phyloP scores from a whole-genome alignment of 2,113 vertebrate genomes.

The Grallaria varia region DNA sequence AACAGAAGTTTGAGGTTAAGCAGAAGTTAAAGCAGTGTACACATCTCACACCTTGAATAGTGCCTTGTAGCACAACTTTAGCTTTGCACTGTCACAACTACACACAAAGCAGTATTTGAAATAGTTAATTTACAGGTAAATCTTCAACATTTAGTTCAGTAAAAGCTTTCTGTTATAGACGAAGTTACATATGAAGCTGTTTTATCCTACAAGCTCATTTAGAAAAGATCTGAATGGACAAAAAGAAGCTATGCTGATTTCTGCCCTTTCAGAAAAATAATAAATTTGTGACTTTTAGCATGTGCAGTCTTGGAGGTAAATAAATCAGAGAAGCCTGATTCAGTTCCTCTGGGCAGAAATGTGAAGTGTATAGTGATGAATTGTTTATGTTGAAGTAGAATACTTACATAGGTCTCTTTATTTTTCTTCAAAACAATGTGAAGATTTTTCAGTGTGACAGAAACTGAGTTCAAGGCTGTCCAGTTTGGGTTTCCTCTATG shows the following conservation, averaged over 20 bases:
- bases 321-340: neutral
- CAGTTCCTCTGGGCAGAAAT: neutral
- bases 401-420: slow-evolving; percentile 76
- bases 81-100: neutral
- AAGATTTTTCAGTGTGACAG: slow-evolving; percentile 68
- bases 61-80: neutral
- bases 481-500: slow-evolving; percentile 63
- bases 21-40: neutral
- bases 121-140: neutral
- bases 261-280: neutral
- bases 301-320: neutral
- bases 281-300: neutral
- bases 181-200: neutral
- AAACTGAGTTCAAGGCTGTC: slow-evolving; percentile 77
- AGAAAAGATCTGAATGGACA: neutral
- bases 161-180: neutral
- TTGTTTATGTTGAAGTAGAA: neutral
- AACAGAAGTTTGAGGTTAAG: neutral
- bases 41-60: neutral
- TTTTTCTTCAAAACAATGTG: slow-evolving; percentile 73
- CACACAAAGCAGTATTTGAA: neutral
- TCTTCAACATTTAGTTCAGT: neutral
- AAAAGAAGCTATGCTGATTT: neutral
- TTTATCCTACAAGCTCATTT: neutral
- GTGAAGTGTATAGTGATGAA: neutral